Evolutionary conservation across 2,113 vertebrate genomes (phyloP).

Genomic region (Prinia subflava): DNA sequence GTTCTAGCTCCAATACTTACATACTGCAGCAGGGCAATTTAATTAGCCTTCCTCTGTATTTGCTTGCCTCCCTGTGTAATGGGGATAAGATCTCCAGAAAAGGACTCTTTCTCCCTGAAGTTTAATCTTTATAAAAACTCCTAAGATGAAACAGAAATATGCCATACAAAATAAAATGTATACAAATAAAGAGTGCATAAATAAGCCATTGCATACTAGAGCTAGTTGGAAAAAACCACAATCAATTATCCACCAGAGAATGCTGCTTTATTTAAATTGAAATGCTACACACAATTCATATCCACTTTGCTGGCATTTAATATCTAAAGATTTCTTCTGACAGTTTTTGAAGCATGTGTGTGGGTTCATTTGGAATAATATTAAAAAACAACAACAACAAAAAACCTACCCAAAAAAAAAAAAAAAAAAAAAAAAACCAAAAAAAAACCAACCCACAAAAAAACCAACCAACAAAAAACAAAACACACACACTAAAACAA

Average conservation of each 20-base stretch:
- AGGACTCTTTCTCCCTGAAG: background rate
- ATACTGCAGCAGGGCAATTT: constrained; percentile 25
- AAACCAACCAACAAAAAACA: too few species aligned
- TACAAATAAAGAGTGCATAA: background rate
- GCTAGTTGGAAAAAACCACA: background rate
- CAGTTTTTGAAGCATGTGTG: background rate
- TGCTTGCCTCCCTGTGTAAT: constrained; percentile 38
- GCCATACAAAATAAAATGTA: background rate
- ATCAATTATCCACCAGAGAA: background rate
- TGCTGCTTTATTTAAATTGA: background rate
- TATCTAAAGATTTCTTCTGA: background rate
- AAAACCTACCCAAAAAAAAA: background rate
- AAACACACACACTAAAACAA: background rate
- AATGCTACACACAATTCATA: background rate
- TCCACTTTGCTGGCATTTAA: background rate
- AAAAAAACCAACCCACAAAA: background rate
- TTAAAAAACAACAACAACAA: background rate
- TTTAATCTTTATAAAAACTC: background rate
- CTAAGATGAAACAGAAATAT: background rate
- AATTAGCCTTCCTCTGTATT: constrained; percentile 50
- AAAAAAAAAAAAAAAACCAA: background rate
- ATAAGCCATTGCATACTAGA: background rate
- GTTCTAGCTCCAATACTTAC: constrained; percentile 10
- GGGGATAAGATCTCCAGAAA: constrained; percentile 29
- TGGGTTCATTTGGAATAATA: background rate